phyloP scores from a whole-genome alignment of 2,113 vertebrate species.

The Leptodactylus fuscus region DNA sequence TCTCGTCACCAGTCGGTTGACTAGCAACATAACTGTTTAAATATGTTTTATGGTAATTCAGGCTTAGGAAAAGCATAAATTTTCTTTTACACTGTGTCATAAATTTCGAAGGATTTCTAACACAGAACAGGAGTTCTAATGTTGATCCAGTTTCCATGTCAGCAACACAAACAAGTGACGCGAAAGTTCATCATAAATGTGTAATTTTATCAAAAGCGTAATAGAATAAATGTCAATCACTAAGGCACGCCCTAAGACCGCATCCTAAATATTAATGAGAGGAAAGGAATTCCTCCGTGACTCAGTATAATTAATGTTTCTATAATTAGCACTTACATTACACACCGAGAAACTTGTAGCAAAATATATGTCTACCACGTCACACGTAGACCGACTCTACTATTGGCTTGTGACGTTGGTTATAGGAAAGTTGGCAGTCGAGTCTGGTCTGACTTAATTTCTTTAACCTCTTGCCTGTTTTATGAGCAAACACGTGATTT shows the following conservation, averaged over 20 bases:
- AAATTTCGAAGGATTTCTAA: constrained; percentile 27
- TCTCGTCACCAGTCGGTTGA: background rate
- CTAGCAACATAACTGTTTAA: constrained; percentile 43
- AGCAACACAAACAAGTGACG: constrained; percentile 42
- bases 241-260: constrained; percentile 20
- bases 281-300: constrained; percentile 40
- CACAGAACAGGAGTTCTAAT: constrained; percentile 17
- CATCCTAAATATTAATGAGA: constrained; percentile 50
- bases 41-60: constrained; percentile 31
- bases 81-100: constrained; percentile 24
- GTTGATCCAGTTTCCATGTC: constrained; percentile 51
- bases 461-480: background rate
- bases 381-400: background rate
- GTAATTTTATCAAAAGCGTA: constrained; percentile 48
- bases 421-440: background rate
- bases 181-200: constrained; percentile 43
- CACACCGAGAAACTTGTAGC: background rate
- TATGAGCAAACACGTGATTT: background rate
- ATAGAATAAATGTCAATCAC: constrained; percentile 49
- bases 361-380: background rate
- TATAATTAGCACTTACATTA: constrained; percentile 7
- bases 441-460: background rate
- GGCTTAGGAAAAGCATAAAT: constrained; percentile 24
- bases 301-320: constrained; percentile 39
- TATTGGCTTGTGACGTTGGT: background rate